These are phyloP conservation scores for Drosophila ficusphila DNA, from an alignment of 1,140 invertebrate genomes.

Conservation along the genomic window DNA sequence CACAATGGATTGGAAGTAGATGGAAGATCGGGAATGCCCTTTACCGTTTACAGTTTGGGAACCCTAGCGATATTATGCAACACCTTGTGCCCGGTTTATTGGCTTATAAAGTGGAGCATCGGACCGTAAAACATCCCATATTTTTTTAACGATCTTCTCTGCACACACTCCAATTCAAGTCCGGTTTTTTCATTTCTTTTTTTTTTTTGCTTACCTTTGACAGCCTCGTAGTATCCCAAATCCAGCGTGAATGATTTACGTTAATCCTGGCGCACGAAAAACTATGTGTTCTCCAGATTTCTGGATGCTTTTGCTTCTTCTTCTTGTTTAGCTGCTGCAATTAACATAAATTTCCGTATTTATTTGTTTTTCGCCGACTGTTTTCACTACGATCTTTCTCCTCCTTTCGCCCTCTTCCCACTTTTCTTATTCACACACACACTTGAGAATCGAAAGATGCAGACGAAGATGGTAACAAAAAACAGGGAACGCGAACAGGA, in stretches of 20 bases:
- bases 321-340: slow-evolving; percentile 23
- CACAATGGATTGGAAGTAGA: background rate
- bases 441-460: slow-evolving; percentile 24
- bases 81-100: slow-evolving; percentile 35
- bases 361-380: slow-evolving; percentile 48
- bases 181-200: slow-evolving; percentile 13
- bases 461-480: slow-evolving; percentile 69
- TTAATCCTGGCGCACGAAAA: slow-evolving; percentile 54
- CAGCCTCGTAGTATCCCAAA: slow-evolving; percentile 84
- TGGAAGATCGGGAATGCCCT: slow-evolving; percentile 32
- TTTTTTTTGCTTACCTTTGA: slow-evolving; percentile 67
- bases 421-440: slow-evolving; percentile 14
- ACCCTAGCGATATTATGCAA: slow-evolving; percentile 28
- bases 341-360: slow-evolving; percentile 43
- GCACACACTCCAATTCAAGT: background rate
- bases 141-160: slow-evolving; percentile 17
- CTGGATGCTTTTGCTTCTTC: slow-evolving; percentile 38
- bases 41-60: slow-evolving; percentile 23
- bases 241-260: slow-evolving; percentile 84
- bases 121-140: slow-evolving; percentile 36
- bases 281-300: slow-evolving; percentile 36
- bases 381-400: slow-evolving; percentile 61
- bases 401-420: slow-evolving; percentile 14
- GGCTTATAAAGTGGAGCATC: slow-evolving; percentile 40
- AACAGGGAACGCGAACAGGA: slow-evolving; percentile 55